Conservation (phyloP, 2,888 invertebrate species). For the Anoncus sp. region DNA sequence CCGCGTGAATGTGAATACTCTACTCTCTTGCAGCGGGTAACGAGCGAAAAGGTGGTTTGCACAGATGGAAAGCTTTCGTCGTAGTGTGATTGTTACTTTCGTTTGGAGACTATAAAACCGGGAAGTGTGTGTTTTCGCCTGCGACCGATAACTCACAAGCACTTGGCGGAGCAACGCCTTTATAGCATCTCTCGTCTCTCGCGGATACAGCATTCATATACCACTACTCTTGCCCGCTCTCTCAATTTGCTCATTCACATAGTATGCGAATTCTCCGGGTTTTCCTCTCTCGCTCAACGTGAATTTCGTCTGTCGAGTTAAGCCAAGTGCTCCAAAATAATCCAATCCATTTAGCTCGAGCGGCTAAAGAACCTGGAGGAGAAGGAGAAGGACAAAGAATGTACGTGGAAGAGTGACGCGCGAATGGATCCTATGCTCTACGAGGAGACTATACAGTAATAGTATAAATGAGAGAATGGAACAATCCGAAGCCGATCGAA, state of each 20-base stretch:
- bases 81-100: background rate
- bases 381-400: slow-evolving; percentile 37
- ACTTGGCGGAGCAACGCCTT: slow-evolving; percentile 60
- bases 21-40: background rate
- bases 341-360: slow-evolving; percentile 72
- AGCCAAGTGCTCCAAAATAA: slow-evolving; percentile 71
- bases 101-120: slow-evolving; percentile 16
- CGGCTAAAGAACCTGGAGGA: slow-evolving; percentile 56
- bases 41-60: slow-evolving; percentile 16
- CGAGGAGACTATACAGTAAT: slow-evolving; percentile 27
- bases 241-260: slow-evolving; percentile 30
- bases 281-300: slow-evolving; percentile 44
- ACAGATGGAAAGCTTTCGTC: slow-evolving; percentile 6
- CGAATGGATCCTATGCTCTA: slow-evolving; percentile 24
- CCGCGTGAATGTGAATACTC: slow-evolving; percentile 8
- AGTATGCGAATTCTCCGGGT: slow-evolving; percentile 26
- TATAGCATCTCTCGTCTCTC: slow-evolving; percentile 51
- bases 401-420: slow-evolving; percentile 41
- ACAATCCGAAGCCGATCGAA: slow-evolving; percentile 45
- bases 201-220: slow-evolving; percentile 41
- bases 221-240: slow-evolving; percentile 1
- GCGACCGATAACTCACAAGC: slow-evolving; percentile 70
- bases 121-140: slow-evolving; percentile 45
- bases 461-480: slow-evolving; percentile 12
- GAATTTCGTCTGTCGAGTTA: slow-evolving; percentile 65